phyloP scores from a whole-genome alignment of 2,797 vertebrate genomes.

The Hybognathus amarus region DNA sequence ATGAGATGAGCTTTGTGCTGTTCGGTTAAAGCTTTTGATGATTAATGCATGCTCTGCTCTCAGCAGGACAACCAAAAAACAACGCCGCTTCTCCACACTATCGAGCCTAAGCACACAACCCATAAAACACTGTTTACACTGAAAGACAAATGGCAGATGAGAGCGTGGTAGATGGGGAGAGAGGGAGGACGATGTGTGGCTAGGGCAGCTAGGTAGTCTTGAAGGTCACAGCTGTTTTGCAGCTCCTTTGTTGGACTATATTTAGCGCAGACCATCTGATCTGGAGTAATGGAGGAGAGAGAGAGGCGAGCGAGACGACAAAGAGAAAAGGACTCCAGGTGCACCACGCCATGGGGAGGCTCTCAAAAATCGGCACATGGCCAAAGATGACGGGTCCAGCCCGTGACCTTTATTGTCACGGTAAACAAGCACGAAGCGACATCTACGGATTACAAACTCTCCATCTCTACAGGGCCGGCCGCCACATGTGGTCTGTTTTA shows the following conservation, averaged over 20 bases:
- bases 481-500: conserved; percentile 55
- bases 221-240: conserved; percentile 74
- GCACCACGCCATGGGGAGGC: conserved; percentile 26
- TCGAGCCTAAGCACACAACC: conserved; percentile 50
- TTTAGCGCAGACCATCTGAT: conserved; percentile 76
- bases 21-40: conserved; percentile 33
- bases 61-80: conserved; percentile 39
- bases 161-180: conserved; percentile 34
- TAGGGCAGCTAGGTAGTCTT: conserved; percentile 63
- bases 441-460: conserved; percentile 13
- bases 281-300: conserved; percentile 63
- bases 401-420: conserved; percentile 48
- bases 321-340: conserved; percentile 37
- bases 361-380: conserved; percentile 42
- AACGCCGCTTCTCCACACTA: conserved; percentile 23
- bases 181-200: conserved; percentile 26
- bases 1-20: conserved; percentile 30
- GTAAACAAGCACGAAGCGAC: conserved; percentile 7
- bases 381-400: conserved; percentile 34
- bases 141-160: conserved; percentile 50
- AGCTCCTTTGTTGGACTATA: conserved; percentile 72
- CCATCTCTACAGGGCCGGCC: conserved; percentile 18
- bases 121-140: conserved; percentile 49
- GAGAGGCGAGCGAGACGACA: neutral
- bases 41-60: conserved; percentile 49